These are phyloP conservation scores for Drosophila malerkotliana DNA, from an alignment of 1,140 invertebrate genomes.

Conservation along the genomic window DNA sequence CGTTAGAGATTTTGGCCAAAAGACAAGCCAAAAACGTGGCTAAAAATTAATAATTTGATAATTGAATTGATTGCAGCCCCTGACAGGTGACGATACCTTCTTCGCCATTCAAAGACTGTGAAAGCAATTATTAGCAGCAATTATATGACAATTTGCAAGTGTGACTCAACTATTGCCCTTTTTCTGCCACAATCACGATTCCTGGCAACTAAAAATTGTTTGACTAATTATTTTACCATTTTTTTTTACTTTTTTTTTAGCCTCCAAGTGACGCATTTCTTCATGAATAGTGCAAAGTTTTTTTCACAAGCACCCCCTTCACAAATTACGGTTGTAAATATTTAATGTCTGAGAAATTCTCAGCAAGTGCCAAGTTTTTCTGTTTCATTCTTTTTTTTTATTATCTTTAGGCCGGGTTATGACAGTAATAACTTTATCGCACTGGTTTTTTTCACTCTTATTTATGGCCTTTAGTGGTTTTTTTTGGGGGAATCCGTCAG, in stretches of 20 bases:
- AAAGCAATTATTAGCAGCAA: too few relatives aligned
- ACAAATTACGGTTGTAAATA: conserved; percentile 40
- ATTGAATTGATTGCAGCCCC: too few relatives aligned
- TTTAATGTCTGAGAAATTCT: conserved; percentile 30
- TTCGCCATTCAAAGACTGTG: too few relatives aligned
- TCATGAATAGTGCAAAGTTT: conserved; percentile 19
- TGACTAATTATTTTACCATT: conserved; percentile 5
- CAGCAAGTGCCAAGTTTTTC: neutral
- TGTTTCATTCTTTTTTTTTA: neutral
- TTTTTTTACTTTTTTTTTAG: neutral
- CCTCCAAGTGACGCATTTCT: conserved; percentile 21
- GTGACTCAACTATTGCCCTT: conserved; percentile 20
- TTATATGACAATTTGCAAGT: too few relatives aligned
- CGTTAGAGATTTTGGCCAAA: neutral
- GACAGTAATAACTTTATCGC: conserved; percentile 12
- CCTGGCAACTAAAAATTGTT: conserved; percentile 2
- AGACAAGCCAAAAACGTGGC: neutral
- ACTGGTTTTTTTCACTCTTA: neutral
- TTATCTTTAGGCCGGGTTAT: conserved; percentile 17
- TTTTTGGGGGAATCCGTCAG: neutral
- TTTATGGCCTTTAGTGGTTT: neutral
- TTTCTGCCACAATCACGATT: conserved; percentile 22
- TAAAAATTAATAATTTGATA: conserved; percentile 13
- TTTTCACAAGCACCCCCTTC: neutral
- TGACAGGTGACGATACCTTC: too few relatives aligned